Conservation (phyloP, 92 coral and sea anemone species). For the Muricea muricata region DNA sequence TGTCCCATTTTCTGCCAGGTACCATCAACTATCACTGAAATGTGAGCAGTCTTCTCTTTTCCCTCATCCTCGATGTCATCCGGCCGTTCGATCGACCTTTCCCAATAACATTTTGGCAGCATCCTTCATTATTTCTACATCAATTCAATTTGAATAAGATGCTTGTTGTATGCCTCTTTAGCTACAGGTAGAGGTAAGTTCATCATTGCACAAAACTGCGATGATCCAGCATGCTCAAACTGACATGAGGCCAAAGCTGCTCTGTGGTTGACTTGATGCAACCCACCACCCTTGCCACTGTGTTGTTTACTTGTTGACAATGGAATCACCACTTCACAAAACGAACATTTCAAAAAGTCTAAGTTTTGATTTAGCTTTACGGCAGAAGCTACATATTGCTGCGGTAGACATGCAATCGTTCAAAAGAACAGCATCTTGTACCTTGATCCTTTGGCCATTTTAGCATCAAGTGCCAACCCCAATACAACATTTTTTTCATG, state of each 20-base stretch:
- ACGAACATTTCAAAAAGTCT: conserved; percentile 54
- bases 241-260: conserved; percentile 50
- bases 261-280: conserved; percentile 33
- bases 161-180: conserved; percentile 55
- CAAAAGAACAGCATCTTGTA: conserved; percentile 58
- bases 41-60: conserved; percentile 31
- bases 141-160: conserved; percentile 51
- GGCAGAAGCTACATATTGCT: conserved; percentile 62
- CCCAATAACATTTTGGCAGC: conserved; percentile 20
- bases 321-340: conserved; percentile 47
- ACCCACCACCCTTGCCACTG: conserved; percentile 49
- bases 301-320: conserved; percentile 58
- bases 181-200: conserved; percentile 58
- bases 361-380: conserved; percentile 43
- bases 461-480: neutral
- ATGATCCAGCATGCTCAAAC: conserved; percentile 8
- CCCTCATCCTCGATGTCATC: conserved; percentile 20
- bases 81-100: conserved; percentile 10
- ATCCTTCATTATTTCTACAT: conserved; percentile 11
- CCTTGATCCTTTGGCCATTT: conserved; percentile 61
- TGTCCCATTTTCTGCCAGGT: conserved; percentile 73
- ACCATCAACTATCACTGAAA: conserved; percentile 61
- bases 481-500: neutral
- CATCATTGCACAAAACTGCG: conserved; percentile 65
- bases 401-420: too few species aligned